Conservation (phyloP, 2,888 invertebrate genomes). For the Synanthedon myopaeformis region DNA sequence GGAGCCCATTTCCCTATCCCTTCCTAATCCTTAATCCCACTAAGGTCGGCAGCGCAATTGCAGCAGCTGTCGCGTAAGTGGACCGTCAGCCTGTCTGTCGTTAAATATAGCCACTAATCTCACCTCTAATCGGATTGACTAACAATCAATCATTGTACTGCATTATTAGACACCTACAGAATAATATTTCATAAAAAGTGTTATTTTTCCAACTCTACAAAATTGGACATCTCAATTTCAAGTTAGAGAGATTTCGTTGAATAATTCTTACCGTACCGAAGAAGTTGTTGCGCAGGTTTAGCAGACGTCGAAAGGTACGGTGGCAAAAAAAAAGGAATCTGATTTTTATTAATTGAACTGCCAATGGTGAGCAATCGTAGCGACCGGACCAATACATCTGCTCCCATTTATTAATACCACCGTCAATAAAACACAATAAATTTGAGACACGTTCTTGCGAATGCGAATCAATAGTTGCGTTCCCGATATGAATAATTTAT, state of each 20-base stretch:
- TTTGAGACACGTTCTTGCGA: slow-evolving; percentile 68
- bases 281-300: not conserved
- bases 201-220: not conserved
- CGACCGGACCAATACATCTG: slow-evolving; percentile 39
- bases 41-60: no score
- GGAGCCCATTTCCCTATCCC: no score
- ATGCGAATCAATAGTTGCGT: slow-evolving; percentile 62
- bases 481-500: slow-evolving; percentile 63
- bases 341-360: slow-evolving; percentile 57
- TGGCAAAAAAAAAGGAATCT: slow-evolving; percentile 31
- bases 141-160: no score
- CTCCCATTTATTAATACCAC: slow-evolving; percentile 59
- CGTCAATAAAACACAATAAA: slow-evolving; percentile 53
- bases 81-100: no score
- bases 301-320: not conserved
- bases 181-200: not conserved
- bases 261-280: not conserved
- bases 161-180: no score
- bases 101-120: no score
- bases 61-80: no score
- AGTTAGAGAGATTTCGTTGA: not conserved
- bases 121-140: no score
- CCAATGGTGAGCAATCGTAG: slow-evolving; percentile 31
- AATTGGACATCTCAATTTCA: not conserved
- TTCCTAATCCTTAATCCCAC: no score